Evolutionary conservation across 2,888 invertebrate species (phyloP).

Genomic region (Diabrotica balteata): DNA sequence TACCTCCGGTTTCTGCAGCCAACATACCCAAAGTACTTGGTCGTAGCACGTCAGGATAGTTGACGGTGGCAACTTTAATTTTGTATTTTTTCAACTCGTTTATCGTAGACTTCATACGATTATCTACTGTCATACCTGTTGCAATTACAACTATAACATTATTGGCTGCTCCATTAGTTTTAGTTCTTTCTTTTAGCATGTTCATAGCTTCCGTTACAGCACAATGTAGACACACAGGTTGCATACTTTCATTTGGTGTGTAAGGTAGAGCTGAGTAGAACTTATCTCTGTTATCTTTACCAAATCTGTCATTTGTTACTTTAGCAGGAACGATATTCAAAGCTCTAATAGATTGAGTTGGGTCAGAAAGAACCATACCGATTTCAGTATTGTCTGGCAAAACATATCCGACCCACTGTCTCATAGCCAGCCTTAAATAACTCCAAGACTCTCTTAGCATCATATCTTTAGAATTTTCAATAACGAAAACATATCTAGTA

Average conservation of each 20-base stretch:
- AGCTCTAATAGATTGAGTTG: constrained; percentile 55
- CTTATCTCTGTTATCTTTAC: constrained; percentile 45
- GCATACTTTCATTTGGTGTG: constrained; percentile 62
- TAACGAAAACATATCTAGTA: constrained; percentile 66
- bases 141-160: constrained; percentile 66
- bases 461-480: constrained; percentile 68
- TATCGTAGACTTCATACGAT: constrained; percentile 57
- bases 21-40: constrained; percentile 60
- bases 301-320: constrained; percentile 42
- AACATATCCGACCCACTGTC: constrained; percentile 67
- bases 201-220: constrained; percentile 59
- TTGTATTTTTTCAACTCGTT: constrained; percentile 59
- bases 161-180: constrained; percentile 61
- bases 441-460: constrained; percentile 67
- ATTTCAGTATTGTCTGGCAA: constrained; percentile 64
- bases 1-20: constrained; percentile 60
- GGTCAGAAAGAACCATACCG: constrained; percentile 62
- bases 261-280: constrained; percentile 61
- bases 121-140: constrained; percentile 62
- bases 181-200: constrained; percentile 61
- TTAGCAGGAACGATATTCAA: constrained; percentile 56
- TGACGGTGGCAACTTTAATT: constrained; percentile 64
- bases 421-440: constrained; percentile 65
- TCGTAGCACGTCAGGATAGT: constrained; percentile 63
- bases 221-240: constrained; percentile 62